Evolutionary conservation across 2,113 vertebrate species (phyloP), one percentile per base, ranked within the genome.

Genomic region (Macroglossus sobrinus): DNA sequence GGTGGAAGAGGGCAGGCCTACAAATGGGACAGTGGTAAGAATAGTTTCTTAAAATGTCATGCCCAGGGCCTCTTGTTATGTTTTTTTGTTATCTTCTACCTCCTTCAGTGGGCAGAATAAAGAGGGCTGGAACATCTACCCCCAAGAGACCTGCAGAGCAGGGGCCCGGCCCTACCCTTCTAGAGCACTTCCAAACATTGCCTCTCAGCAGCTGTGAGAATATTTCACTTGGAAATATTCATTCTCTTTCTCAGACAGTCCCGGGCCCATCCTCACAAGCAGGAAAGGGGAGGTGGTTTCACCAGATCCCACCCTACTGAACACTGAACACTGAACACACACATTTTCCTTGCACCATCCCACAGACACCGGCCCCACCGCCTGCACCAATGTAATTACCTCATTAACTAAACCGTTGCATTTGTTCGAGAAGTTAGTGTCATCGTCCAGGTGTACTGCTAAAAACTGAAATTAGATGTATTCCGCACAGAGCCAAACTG

Each of bases 361-460:
- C 69, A 55, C 63, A 21, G 61, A 63, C 0, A 1, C 10, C 43
- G 8, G 40, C 59, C 33, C 61, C 53, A 22, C 26, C 81, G 19
- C 66, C 92, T 81, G 66, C 66, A 61, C 72, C n/a, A 35, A 80
- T 12, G 9, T 79, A 88, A 84, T 64, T 38, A 79, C 50, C 88
- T 90, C 61, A 12, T 68, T 89, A 82, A 26, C 45, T 22, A 61
- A 61, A 30, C 30, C 18, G 85, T 18, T 47, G 28, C 63, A 13
- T 78, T 53, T 38, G 45, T 59, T 93, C 64, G 26, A 61, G 35
- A 33, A 50, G 61, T 13, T 5, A 45, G 6, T 18, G 21, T 2
- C 18, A 75, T 38, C 35, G 7, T 33, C 11, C 74, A 28, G 84
- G 47, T 30, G 9, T 9, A 13, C 47, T 74, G 71, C 1, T 69